phyloP scores from a whole-genome alignment of 92 coral and sea anemone species.

The Phenganax subtilis region DNA sequence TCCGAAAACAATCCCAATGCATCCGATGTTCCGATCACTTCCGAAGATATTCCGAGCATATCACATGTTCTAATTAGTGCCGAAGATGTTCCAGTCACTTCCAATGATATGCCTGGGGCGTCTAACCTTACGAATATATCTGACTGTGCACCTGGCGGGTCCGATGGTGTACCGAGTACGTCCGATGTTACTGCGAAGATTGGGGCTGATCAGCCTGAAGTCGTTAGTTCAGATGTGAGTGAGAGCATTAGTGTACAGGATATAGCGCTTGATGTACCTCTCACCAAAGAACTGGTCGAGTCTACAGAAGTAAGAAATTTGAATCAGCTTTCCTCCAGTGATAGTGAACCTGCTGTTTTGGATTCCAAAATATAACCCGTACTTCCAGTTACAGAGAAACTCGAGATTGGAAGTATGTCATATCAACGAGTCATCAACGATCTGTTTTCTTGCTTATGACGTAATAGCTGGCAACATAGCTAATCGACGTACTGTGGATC shows the following conservation, averaged over 20 bases:
- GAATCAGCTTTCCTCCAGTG: background rate
- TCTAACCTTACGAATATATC: no score
- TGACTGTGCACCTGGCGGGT: no score
- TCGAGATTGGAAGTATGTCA: background rate
- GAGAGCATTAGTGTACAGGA: background rate
- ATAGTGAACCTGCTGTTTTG: slow-evolving; percentile 8
- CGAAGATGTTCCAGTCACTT: background rate
- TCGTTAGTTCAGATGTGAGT: background rate
- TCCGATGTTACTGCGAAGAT: no score
- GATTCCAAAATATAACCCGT: slow-evolving; percentile 16
- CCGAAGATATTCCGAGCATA: background rate
- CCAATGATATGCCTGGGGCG: background rate
- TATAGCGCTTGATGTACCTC: background rate
- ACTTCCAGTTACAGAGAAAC: background rate
- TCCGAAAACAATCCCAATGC: background rate
- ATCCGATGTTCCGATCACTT: background rate
- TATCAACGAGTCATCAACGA: no score
- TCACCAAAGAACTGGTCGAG: background rate
- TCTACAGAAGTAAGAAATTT: background rate
- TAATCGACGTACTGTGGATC: no score
- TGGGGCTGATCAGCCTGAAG: no score
- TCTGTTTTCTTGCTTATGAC: no score
- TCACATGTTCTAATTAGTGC: background rate
- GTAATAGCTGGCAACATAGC: no score
- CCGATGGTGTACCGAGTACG: no score